These are phyloP conservation scores for Ascaphus truei DNA, from an alignment of 2,113 vertebrate genomes.

Conservation along the genomic window DNA sequence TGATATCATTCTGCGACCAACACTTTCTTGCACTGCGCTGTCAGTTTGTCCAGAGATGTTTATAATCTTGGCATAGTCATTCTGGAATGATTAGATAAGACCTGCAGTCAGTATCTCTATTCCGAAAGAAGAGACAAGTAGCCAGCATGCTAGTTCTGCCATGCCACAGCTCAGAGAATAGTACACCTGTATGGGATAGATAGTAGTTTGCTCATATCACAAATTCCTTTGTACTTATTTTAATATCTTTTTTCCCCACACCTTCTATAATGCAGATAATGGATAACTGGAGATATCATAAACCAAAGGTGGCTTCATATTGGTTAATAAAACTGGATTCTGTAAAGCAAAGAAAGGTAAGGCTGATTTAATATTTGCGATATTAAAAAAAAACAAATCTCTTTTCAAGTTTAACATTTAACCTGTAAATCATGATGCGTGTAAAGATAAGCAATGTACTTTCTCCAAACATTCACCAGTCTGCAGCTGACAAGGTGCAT, in stretches of 20 bases:
- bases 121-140: neutral
- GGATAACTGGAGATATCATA: constrained; percentile 96
- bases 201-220: neutral
- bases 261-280: constrained; percentile 73
- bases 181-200: neutral
- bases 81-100: neutral
- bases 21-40: neutral
- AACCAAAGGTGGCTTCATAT: constrained; percentile 93
- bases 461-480: no score
- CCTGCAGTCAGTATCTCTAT: neutral
- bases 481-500: no score
- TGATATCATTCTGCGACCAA: neutral
- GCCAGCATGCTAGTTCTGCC: neutral
- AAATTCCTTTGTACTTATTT: neutral
- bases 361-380: constrained; percentile 15
- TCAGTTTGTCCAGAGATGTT: neutral
- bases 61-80: neutral
- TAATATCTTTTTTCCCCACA: neutral
- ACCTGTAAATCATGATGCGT: neutral
- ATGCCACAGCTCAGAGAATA: neutral
- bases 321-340: constrained; percentile 96
- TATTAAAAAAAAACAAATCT: no score
- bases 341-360: constrained; percentile 89
- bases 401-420: neutral
- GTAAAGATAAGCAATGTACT: no score